phyloP scores from a whole-genome alignment of 1,140 invertebrate species.

The Venustaconcha ellipsiformis region DNA sequence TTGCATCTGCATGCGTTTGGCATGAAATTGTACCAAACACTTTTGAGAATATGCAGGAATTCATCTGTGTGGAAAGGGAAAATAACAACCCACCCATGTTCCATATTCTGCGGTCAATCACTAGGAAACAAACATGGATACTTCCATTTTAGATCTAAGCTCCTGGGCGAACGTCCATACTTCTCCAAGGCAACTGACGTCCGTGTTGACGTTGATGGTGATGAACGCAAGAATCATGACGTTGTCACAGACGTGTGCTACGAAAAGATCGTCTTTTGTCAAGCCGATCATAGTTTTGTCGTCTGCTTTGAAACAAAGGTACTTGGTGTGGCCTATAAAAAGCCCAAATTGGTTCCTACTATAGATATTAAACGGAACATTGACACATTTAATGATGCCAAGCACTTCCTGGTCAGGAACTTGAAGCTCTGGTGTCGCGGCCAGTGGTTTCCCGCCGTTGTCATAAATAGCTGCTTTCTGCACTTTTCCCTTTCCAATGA shows the following conservation, averaged over 20 bases:
- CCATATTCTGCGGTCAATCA: no score
- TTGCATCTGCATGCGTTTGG: no score
- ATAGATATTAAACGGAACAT: slow-evolving; percentile 17
- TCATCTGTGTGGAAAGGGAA: no score
- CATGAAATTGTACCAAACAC: no score
- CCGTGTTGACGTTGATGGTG: not conserved
- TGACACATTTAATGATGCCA: slow-evolving; percentile 16
- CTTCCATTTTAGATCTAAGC: slow-evolving; percentile 22
- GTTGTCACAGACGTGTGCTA: slow-evolving; percentile 21
- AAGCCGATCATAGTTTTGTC: slow-evolving; percentile 16
- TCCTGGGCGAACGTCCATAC: slow-evolving; percentile 31
- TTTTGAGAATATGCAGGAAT: no score
- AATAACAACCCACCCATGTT: no score
- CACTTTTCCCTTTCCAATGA: slow-evolving; percentile 21
- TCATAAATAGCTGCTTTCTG: slow-evolving; percentile 18
- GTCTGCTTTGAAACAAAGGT: slow-evolving; percentile 29
- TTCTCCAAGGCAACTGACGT: slow-evolving; percentile 21
- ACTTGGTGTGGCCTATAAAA: slow-evolving; percentile 8
- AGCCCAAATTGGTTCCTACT: slow-evolving; percentile 12
- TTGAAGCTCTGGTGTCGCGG: slow-evolving; percentile 23
- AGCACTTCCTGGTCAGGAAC: slow-evolving; percentile 21
- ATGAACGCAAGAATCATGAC: slow-evolving; percentile 29
- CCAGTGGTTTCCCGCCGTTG: slow-evolving; percentile 23
- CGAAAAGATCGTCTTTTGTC: slow-evolving; percentile 19
- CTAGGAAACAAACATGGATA: slow-evolving; percentile 25